These are phyloP conservation scores for Mastomys coucha DNA, from an alignment of 2,113 vertebrate species.

Conservation along the genomic window DNA sequence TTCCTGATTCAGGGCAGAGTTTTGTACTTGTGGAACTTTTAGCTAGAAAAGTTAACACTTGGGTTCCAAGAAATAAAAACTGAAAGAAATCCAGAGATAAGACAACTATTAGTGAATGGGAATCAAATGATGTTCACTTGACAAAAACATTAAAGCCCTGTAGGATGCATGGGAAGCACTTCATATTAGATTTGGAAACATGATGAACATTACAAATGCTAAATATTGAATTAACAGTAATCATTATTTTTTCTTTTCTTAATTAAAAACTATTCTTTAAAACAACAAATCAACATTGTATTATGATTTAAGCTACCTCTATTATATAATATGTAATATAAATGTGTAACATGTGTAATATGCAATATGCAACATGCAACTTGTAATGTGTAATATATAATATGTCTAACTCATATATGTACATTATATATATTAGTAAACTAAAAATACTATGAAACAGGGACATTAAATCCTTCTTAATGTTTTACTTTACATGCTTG, in stretches of 20 bases:
- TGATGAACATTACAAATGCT: not conserved
- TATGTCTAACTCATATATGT: no score
- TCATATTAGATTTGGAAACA: not conserved
- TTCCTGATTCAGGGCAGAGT: not conserved
- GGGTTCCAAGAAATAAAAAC: not conserved
- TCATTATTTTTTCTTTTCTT: not conserved
- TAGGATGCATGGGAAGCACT: not conserved
- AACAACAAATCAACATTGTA: not conserved
- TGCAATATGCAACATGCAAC: no score
- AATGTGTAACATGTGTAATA: no score
- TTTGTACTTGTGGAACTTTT: not conserved
- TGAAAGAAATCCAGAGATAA: not conserved
- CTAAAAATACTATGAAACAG: not conserved
- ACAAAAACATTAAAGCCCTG: not conserved
- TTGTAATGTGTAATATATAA: no score
- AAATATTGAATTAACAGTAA: not conserved
- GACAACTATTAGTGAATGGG: no score
- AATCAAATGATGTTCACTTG: not conserved
- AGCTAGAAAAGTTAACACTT: not conserved
- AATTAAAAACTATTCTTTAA: not conserved
- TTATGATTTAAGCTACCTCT: not conserved
- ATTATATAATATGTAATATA: no score
- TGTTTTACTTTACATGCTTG: not conserved
- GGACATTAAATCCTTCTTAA: not conserved
- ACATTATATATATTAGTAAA: not conserved